phyloP scores from a whole-genome alignment of 1,140 invertebrate species.

The Ladona fulva region DNA sequence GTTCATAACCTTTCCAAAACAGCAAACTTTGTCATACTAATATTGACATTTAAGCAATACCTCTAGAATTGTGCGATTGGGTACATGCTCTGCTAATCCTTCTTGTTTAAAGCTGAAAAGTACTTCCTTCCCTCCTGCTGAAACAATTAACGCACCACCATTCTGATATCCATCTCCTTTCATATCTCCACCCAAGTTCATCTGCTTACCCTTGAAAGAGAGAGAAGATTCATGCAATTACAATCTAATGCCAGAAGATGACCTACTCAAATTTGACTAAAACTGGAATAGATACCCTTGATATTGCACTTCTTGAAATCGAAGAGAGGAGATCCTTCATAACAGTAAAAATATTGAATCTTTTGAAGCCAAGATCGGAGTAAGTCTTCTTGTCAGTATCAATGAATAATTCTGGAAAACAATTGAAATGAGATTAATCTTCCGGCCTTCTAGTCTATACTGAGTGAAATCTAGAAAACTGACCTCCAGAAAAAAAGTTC shows the following conservation, averaged over 20 bases:
- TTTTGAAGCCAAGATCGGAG: slow-evolving; percentile 47
- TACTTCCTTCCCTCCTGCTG: slow-evolving; percentile 41
- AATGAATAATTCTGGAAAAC: slow-evolving; percentile 52
- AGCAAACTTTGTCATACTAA: no score
- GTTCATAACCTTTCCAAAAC: no score
- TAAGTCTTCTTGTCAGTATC: slow-evolving; percentile 49
- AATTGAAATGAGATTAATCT: slow-evolving; percentile 14
- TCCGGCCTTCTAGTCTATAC: neutral
- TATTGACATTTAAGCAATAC: slow-evolving; percentile 27
- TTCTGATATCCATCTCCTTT: slow-evolving; percentile 56
- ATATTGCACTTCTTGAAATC: slow-evolving; percentile 44
- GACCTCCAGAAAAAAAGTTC: slow-evolving; percentile 55
- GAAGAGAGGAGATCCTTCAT: slow-evolving; percentile 47
- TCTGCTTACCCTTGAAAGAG: slow-evolving; percentile 26
- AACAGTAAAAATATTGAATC: slow-evolving; percentile 44
- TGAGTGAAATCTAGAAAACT: neutral
- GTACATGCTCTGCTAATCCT: slow-evolving; percentile 50
- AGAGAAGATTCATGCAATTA: neutral
- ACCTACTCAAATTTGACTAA: no score
- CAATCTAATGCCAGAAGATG: neutral
- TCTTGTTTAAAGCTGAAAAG: slow-evolving; percentile 49
- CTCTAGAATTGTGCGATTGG: slow-evolving; percentile 48
- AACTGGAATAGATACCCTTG: slow-evolving; percentile 35
- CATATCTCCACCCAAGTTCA: slow-evolving; percentile 43
- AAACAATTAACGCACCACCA: slow-evolving; percentile 52